Evolutionary conservation across 1,140 invertebrate genomes (phyloP).

Genomic region (Archegozetes longisetosus): DNA sequence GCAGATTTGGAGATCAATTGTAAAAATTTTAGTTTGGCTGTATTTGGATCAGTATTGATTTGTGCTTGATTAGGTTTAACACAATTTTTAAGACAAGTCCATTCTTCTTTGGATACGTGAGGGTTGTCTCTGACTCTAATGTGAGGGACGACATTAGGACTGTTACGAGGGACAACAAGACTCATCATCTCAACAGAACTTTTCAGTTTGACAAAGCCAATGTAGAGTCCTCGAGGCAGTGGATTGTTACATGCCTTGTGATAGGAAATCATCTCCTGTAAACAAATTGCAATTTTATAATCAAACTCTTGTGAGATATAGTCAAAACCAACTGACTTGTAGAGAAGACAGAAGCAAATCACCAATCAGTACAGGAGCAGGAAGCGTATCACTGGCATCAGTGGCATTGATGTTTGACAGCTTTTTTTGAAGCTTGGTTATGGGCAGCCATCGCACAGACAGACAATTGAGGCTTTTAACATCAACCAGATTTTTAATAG

Average conservation of each 20-base stretch:
- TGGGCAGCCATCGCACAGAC: conserved; percentile 72
- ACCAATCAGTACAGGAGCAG: conserved; percentile 38
- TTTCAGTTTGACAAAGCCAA: conserved; percentile 87
- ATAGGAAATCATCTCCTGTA: conserved; percentile 71
- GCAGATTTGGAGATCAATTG: conserved; percentile 6
- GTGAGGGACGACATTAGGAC: conserved; percentile 82
- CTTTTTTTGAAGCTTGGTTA: conserved; percentile 47
- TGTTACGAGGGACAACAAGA: conserved; percentile 73
- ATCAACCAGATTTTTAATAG: conserved; percentile 63
- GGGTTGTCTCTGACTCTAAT: conserved; percentile 82
- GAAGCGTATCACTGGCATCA: neutral
- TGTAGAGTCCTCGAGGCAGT: conserved; percentile 66
- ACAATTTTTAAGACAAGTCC: conserved; percentile 10
- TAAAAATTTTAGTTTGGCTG: conserved; percentile 20
- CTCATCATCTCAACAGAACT: conserved; percentile 84
- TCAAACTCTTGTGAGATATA: neutral
- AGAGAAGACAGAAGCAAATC: conserved; percentile 67
- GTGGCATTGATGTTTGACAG: conserved; percentile 11
- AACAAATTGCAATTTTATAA: conserved; percentile 7
- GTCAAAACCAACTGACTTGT: conserved; percentile 32
- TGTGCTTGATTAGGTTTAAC: neutral
- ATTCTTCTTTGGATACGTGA: conserved; percentile 73
- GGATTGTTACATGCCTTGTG: conserved; percentile 68
- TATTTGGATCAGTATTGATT: neutral
- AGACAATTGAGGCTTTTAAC: conserved; percentile 46